These are phyloP conservation scores for Rotaria sp. DNA, from an alignment of 2,888 invertebrate genomes.

Conservation along the genomic window DNA sequence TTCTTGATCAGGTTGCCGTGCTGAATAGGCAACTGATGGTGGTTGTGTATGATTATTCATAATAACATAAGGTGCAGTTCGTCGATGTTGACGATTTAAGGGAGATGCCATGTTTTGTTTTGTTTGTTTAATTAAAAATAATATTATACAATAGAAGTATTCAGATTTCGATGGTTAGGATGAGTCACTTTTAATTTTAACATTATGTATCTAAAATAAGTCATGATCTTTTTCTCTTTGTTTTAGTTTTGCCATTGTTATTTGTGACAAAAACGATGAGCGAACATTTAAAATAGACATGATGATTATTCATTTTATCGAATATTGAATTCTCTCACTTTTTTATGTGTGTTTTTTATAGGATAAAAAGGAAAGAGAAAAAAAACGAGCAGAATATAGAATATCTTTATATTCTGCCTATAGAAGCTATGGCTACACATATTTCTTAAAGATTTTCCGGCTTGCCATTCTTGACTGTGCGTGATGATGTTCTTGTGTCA, in stretches of 20 bases:
- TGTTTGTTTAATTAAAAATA: neutral
- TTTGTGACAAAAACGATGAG: neutral
- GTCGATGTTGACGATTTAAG: neutral
- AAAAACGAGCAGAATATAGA: neutral
- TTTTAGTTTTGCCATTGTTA: neutral
- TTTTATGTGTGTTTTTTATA: neutral
- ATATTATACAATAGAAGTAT: neutral
- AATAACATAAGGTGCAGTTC: neutral
- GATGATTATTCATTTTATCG: neutral
- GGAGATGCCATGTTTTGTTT: neutral
- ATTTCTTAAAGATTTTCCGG: neutral
- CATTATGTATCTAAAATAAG: neutral
- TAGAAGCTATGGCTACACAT: neutral
- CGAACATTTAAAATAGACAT: neutral
- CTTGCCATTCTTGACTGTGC: neutral
- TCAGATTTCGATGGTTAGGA: neutral
- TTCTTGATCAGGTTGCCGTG: neutral
- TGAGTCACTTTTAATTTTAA: neutral
- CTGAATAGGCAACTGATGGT: neutral
- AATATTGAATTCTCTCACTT: neutral
- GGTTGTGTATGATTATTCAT: slow-evolving; percentile 1
- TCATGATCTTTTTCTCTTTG: neutral
- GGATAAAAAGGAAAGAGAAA: neutral
- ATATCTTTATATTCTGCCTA: neutral
- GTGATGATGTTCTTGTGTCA: neutral